Evolutionary conservation across 2,888 invertebrate genomes (phyloP), one percentile per base, ranked within the genome.

Genomic region (Pyrrhia umbra): DNA sequence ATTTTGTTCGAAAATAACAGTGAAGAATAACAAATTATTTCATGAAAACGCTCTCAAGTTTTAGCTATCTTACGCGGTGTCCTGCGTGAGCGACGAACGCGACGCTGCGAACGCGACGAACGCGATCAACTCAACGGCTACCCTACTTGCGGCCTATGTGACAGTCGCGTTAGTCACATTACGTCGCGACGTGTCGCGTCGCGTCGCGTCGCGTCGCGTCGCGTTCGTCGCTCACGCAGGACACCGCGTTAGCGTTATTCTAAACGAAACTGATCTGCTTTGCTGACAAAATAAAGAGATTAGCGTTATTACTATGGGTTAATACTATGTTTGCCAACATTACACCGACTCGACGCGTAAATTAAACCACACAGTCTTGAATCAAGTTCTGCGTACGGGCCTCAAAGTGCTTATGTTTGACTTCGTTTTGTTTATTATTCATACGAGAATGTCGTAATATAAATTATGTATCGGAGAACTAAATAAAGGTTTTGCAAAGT

Each of bases 401-500:
- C 45, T 52, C 23, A 8, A 47, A 47, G 10, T 49, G 40, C 37
- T 39, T 42, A 27, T 49, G 25, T 63, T 46, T 30, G 27, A 42
- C 10, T 70, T 56, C 6, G 18, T 37, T 47, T 2, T 42, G 25
- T 37, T 51, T 57, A 56, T 42, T 40, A 56, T 45, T 42, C 18
- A 13, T 34, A 42, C 15, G 9, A 40, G 52, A 15, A 25, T 23
- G 27, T 30, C 39, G 34, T 51, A 9, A 21, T 25, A 51, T 51
- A 47, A 47, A 63, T 46, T 23, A 50, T 46, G 50, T 50, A 59
- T 23, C 8, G 1, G 25, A 27, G n/a, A 54, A 49, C n/a, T 52
- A 54, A 56, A 56, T 47, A 63, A 63, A 50, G 13, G 47, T 30
- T 39, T 64, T 27, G 23, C 21, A 16, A 52, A 65, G 51, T 50